Evolutionary conservation across 2,888 invertebrate genomes (phyloP).

Genomic region (Thecophora atra): DNA sequence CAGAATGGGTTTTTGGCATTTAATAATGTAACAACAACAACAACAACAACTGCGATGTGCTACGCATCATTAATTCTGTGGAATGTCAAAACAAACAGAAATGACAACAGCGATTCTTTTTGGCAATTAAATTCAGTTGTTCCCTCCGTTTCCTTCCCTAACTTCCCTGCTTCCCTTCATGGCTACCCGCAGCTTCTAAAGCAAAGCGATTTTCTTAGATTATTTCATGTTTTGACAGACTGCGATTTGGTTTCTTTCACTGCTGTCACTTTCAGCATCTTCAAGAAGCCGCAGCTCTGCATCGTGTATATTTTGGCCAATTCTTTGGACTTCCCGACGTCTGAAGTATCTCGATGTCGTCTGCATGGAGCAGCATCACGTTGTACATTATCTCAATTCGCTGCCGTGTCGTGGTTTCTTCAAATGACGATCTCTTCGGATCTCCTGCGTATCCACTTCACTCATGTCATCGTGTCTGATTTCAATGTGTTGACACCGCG

Average conservation of each 20-base stretch:
- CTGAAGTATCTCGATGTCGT: neutral
- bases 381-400: neutral
- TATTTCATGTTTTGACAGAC: too few relatives aligned
- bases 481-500: neutral
- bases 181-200: too few relatives aligned
- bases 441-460: too few relatives aligned
- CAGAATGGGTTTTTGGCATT: slow-evolving; percentile 4
- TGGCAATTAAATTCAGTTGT: too few relatives aligned
- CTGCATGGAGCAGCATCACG: neutral
- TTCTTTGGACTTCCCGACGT: neutral
- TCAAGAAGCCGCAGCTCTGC: neutral
- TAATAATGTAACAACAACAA: slow-evolving; percentile 7
- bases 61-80: slow-evolving; percentile 26
- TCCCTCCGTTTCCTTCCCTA: too few relatives aligned
- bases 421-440: neutral
- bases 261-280: slow-evolving; percentile 4
- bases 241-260: neutral
- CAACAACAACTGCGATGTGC: slow-evolving; percentile 13
- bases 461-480: neutral
- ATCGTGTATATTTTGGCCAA: neutral
- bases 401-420: neutral
- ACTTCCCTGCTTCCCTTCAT: neutral
- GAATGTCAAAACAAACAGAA: slow-evolving; percentile 14
- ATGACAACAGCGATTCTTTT: neutral
- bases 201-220: too few relatives aligned